Evolutionary conservation across 2,888 invertebrate genomes (phyloP).

Genomic region (Papilio protenor): DNA sequence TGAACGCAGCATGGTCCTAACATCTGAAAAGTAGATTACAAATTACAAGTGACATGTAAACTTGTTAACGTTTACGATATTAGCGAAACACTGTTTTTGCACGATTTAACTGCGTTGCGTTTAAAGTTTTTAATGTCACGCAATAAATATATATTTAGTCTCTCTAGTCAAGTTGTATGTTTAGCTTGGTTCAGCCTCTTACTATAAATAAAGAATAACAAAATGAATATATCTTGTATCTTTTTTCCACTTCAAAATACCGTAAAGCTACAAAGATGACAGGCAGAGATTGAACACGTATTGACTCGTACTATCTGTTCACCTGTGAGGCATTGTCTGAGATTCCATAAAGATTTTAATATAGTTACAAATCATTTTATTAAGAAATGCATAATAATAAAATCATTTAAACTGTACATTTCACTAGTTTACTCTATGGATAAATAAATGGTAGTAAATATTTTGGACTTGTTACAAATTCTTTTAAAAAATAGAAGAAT

Average conservation of each 20-base stretch:
- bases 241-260: not conserved
- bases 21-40: no score
- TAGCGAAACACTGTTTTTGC: no score
- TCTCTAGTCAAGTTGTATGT: not conserved
- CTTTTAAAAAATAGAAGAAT: no score
- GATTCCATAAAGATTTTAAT: not conserved
- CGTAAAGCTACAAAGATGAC: not conserved
- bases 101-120: no score
- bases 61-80: no score
- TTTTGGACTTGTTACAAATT: no score
- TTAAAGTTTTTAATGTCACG: no score
- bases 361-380: not conserved
- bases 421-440: no score
- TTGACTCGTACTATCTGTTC: not conserved
- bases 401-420: no score
- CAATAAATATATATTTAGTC: not conserved
- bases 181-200: not conserved
- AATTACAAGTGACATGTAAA: no score
- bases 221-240: not conserved
- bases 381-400: no score
- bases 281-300: not conserved
- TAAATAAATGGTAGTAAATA: no score
- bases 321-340: constrained; percentile 1
- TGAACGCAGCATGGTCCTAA: constrained; percentile 61
- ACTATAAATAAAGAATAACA: not conserved